These are phyloP conservation scores for Heloderma charlesbogerti DNA, from an alignment of 2,113 vertebrate genomes.

Conservation along the genomic window DNA sequence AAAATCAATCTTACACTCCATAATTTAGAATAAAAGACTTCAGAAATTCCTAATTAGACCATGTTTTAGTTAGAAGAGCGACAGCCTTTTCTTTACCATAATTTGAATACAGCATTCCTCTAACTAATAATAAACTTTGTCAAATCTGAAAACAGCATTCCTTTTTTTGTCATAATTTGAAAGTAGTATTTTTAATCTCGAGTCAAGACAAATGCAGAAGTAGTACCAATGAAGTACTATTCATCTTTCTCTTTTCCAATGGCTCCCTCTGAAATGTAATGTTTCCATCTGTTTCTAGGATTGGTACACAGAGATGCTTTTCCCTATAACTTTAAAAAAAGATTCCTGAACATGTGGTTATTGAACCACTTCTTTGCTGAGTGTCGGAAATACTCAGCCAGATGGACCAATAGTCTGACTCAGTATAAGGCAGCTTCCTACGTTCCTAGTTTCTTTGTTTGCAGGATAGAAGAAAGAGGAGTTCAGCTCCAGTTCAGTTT, in stretches of 20 bases:
- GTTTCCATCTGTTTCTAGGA: background rate
- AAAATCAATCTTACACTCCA: background rate
- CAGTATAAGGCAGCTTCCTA: too few species aligned
- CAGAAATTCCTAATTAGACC: background rate
- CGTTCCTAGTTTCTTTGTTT: background rate
- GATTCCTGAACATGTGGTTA: background rate
- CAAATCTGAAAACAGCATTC: background rate
- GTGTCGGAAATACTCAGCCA: background rate
- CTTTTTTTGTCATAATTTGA: too few species aligned
- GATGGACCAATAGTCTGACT: too few species aligned
- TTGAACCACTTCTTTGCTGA: background rate
- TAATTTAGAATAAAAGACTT: background rate
- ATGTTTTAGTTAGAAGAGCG: background rate
- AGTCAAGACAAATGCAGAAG: background rate
- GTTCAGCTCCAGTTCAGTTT: background rate
- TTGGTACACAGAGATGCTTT: background rate
- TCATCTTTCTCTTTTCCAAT: background rate
- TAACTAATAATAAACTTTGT: background rate
- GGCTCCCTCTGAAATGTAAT: background rate
- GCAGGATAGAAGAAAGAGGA: background rate
- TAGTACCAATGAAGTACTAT: background rate
- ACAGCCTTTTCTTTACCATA: background rate
- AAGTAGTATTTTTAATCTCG: too few species aligned
- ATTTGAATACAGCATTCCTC: background rate
- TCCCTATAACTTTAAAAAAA: background rate